These are phyloP conservation scores for Mycalesis mineus DNA, from an alignment of 2,888 invertebrate genomes.

Conservation along the genomic window DNA sequence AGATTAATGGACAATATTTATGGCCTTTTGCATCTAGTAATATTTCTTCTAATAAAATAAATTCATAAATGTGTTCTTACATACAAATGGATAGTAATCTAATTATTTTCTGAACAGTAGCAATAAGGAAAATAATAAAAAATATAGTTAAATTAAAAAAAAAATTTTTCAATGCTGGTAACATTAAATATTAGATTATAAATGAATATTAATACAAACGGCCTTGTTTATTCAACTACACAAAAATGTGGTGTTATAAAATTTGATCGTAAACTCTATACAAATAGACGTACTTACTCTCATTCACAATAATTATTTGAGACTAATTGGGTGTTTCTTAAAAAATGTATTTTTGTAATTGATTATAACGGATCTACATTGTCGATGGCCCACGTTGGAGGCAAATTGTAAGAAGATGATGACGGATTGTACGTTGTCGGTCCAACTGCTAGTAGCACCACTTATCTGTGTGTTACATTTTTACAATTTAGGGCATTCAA, in stretches of 20 bases:
- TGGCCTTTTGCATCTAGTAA: constrained; percentile 20
- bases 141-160: constrained; percentile 12
- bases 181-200: background rate
- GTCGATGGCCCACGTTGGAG: too few relatives aligned
- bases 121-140: constrained; percentile 11
- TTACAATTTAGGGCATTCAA: too few relatives aligned
- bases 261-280: constrained; percentile 3
- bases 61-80: constrained; percentile 24
- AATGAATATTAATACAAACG: constrained; percentile 1
- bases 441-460: too few relatives aligned
- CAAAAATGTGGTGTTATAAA: background rate
- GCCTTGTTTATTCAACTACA: constrained; percentile 13
- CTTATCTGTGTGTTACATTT: too few relatives aligned
- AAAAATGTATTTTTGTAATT: background rate
- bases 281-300: constrained; percentile 16
- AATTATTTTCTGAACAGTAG: constrained; percentile 10
- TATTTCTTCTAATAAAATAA: background rate
- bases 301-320: background rate
- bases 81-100: constrained; percentile 5
- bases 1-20: constrained; percentile 30
- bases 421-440: too few relatives aligned
- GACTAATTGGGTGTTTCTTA: background rate
- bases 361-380: too few relatives aligned
- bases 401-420: too few relatives aligned
- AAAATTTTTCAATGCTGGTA: constrained; percentile 19